phyloP scores from a whole-genome alignment of 2,888 invertebrate species.

The Laothoe populi region DNA sequence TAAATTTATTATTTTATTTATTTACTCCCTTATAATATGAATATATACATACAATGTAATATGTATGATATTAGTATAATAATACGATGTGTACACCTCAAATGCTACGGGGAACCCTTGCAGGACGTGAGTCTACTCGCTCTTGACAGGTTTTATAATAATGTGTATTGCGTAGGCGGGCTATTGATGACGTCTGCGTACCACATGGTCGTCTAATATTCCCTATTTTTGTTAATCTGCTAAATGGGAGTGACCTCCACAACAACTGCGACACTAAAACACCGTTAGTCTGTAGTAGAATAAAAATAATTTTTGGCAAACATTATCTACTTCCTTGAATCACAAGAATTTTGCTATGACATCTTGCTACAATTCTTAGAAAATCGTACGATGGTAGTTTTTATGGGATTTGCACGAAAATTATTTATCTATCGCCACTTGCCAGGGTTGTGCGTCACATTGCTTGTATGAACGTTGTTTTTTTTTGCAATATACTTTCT shows the following conservation, averaged over 20 bases:
- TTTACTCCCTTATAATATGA: no score
- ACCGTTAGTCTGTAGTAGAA: constrained; percentile 52
- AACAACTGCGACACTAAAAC: constrained; percentile 49
- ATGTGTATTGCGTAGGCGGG: not conserved
- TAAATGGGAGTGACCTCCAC: constrained; percentile 43
- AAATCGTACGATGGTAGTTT: constrained; percentile 5
- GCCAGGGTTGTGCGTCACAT: no score
- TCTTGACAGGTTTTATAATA: no score
- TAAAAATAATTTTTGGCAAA: constrained; percentile 76
- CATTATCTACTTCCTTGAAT: constrained; percentile 68
- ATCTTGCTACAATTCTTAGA: constrained; percentile 37
- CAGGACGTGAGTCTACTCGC: no score
- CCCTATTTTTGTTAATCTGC: constrained; percentile 20
- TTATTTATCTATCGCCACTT: not conserved
- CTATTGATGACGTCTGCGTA: not conserved
- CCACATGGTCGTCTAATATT: not conserved
- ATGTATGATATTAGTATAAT: no score
- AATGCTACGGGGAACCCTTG: no score
- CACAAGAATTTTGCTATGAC: constrained; percentile 54
- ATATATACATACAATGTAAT: no score
- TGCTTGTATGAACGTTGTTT: no score
- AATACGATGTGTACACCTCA: no score
- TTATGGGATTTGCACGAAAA: not conserved
- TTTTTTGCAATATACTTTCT: constrained; percentile 40
- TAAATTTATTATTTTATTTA: no score